These are phyloP conservation scores for Eremophila alpestris DNA, from an alignment of 2,797 vertebrate genomes.

Conservation along the genomic window DNA sequence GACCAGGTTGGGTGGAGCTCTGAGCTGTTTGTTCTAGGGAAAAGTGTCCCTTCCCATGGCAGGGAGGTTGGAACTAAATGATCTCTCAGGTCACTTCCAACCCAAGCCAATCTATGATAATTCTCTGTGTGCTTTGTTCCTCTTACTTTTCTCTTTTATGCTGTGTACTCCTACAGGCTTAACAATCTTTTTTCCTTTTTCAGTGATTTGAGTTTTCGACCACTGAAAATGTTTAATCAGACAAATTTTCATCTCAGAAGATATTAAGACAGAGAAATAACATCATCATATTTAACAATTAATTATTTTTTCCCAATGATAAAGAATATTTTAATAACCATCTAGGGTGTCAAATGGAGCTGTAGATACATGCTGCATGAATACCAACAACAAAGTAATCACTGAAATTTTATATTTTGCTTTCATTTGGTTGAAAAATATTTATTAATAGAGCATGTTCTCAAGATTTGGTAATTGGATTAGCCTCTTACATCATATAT, in stretches of 20 bases:
- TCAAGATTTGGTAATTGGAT: not conserved
- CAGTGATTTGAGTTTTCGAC: not conserved
- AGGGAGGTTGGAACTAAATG: not conserved
- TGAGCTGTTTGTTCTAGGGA: not conserved
- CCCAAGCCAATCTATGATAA: not conserved
- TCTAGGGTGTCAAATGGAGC: not conserved
- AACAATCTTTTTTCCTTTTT: not conserved
- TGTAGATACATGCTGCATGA: not conserved
- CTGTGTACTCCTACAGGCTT: not conserved
- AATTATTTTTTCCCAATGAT: not conserved
- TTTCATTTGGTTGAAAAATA: not conserved
- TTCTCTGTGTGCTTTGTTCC: not conserved
- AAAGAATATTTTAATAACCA: not conserved
- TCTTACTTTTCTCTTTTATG: not conserved
- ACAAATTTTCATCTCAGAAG: not conserved
- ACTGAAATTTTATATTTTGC: not conserved
- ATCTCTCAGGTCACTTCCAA: not conserved
- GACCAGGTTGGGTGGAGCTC: not conserved
- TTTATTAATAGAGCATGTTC: not conserved
- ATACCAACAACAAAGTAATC: not conserved
- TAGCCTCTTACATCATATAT: not conserved
- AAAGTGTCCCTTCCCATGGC: not conserved
- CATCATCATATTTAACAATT: not conserved
- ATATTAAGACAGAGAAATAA: not conserved
- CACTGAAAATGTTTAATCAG: not conserved